Evolutionary conservation across 2,797 vertebrate species (phyloP).

Genomic region (Pangasius mekongensis): DNA sequence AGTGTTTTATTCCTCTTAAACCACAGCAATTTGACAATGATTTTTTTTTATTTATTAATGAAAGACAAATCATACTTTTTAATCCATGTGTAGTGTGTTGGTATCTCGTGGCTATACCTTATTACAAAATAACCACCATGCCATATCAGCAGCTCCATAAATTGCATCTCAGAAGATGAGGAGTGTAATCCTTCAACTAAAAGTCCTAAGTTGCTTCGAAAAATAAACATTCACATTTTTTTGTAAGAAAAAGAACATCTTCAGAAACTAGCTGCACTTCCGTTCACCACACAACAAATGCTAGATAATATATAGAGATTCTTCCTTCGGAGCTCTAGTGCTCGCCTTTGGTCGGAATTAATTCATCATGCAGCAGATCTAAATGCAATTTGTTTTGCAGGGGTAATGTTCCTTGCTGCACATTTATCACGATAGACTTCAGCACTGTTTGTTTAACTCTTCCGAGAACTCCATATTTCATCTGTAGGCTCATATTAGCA

Average conservation of each 20-base stretch:
- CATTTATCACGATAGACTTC: slow-evolving; percentile 61
- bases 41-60: background rate
- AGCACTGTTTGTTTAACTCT: slow-evolving; percentile 61
- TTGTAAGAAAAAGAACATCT: background rate
- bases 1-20: background rate
- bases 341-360: slow-evolving; percentile 58
- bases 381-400: slow-evolving; percentile 66
- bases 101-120: background rate
- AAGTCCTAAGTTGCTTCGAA: background rate
- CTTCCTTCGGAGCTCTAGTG: slow-evolving; percentile 47
- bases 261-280: background rate
- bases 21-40: background rate
- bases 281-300: slow-evolving; percentile 28
- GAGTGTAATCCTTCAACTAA: background rate
- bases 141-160: background rate
- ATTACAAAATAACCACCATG: background rate
- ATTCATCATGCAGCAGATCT: slow-evolving; percentile 61
- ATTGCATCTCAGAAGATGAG: background rate
- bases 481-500: slow-evolving; percentile 47
- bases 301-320: slow-evolving; percentile 50
- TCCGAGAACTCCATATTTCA: slow-evolving; percentile 63
- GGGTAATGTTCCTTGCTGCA: slow-evolving; percentile 62
- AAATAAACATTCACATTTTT: background rate
- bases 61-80: background rate
- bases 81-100: background rate